Base-by-base conservation (phyloP, 2,797 vertebrate genomes). In the Lacerta viridis region DNA sequence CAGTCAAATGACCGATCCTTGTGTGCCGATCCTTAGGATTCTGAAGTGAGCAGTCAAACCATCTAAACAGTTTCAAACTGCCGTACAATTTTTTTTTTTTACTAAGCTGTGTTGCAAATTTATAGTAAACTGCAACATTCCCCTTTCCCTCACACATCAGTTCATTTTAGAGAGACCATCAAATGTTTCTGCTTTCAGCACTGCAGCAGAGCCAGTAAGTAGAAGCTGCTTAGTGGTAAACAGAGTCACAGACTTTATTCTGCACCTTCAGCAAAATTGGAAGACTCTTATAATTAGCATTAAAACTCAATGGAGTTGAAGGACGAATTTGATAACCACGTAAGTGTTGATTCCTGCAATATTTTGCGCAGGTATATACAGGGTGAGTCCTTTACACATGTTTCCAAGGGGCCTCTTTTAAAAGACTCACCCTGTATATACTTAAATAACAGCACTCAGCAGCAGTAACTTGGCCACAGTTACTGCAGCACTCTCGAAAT, bases 221-320 rank as follows among this genome's bases (percentile, higher is more conserved):
- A 9, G 23, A 66, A 90, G 88, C 90, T 1, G 61, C 91, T 94
- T 91, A 95, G 94, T 90, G 94, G 93, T 92, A 93, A 96, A 93
- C 89, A 87, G 66, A 85, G 79, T 91, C 91, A 72, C 82, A 80
- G 81, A 89, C 91, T 36, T 0, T 86, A 92, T 92, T 69, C 87
- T 91, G 89, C 91, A 92, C 89, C 79, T 90, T 92, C 94, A 94
- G 91, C 94, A 95, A 94, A 95, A 96, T 91, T 92, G 79, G 91
- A 87, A 85, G 87, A 79, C 92, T 94, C 91, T 86, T 89, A 90
- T 83, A 83, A 68, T 43, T 66, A 33, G 46, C 94, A 95, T 88
- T 89, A 89, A 95, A 92, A 88, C 93, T 90, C 89, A 50, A 93
- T 79, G 89, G 82, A 90, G 87, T 83, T 76, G 77, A 33, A 76